Conservation (phyloP, 2,113 vertebrate species). For the Cyphomyrus discorhynchus region DNA sequence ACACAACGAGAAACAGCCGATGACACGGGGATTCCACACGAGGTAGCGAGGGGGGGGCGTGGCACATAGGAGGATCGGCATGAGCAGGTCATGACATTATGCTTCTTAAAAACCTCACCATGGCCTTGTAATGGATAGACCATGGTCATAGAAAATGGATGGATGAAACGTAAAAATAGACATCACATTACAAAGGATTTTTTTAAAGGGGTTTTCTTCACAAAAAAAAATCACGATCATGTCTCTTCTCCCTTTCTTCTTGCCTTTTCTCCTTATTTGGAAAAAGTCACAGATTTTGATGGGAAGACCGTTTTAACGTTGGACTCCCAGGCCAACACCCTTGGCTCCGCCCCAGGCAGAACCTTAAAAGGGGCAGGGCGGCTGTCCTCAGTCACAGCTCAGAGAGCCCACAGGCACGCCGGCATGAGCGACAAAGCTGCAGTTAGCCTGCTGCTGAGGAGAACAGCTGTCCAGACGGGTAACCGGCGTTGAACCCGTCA, state of each 20-base stretch:
- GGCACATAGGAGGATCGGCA: too few relatives aligned
- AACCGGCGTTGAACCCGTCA: neutral
- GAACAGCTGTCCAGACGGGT: neutral
- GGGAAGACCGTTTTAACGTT: neutral
- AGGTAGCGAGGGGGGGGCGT: too few relatives aligned
- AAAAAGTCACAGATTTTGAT: neutral
- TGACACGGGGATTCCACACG: too few relatives aligned
- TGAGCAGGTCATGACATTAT: too few relatives aligned
- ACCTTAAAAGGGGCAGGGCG: neutral
- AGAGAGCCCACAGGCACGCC: neutral
- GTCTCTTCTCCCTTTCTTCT: neutral
- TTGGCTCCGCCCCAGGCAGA: neutral
- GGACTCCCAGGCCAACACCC: neutral
- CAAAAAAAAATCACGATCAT: neutral
- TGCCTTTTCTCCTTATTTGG: neutral
- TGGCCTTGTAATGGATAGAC: neutral
- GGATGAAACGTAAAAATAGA: neutral
- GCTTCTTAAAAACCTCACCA: neutral
- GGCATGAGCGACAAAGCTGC: neutral
- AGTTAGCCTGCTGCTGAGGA: neutral
- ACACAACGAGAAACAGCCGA: too few relatives aligned
- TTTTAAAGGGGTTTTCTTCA: neutral
- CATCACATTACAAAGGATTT: too few relatives aligned
- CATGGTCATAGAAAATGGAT: neutral
- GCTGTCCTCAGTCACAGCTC: neutral